phyloP scores from a whole-genome alignment of 2,113 vertebrate genomes.

The Cyanoderma ruficeps region DNA sequence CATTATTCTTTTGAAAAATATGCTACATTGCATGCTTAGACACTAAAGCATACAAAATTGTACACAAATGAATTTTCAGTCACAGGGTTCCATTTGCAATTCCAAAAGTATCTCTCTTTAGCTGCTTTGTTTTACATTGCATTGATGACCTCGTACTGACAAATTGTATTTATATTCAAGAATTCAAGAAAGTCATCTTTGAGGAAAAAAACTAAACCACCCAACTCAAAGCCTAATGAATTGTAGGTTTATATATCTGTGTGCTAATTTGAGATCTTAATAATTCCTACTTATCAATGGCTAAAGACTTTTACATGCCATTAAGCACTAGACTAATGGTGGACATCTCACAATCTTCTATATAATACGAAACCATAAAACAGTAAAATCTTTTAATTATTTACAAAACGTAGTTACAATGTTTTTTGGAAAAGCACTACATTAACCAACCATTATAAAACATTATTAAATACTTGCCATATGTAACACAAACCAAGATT shows the following conservation, averaged over 20 bases:
- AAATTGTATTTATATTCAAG: background rate
- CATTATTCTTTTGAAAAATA: constrained; percentile 28
- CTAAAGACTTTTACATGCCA: background rate
- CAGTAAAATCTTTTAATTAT: background rate
- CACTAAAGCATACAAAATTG: constrained; percentile 15
- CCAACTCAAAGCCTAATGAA: background rate
- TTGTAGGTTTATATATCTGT: background rate
- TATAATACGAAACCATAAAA: background rate
- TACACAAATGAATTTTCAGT: constrained; percentile 14
- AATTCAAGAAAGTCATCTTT: background rate
- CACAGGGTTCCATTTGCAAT: background rate
- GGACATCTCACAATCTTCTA: background rate
- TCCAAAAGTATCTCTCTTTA: background rate
- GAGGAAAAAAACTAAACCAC: background rate
- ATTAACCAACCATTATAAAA: background rate
- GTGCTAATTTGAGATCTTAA: background rate
- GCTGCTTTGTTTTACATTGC: background rate
- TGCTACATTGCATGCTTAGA: background rate
- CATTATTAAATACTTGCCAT: background rate
- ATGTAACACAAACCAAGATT: background rate
- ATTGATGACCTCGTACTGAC: background rate
- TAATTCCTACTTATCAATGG: background rate
- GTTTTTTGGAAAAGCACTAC: background rate
- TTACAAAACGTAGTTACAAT: background rate
- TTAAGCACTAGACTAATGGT: background rate